phyloP scores from a whole-genome alignment of 2,888 invertebrate species.

The Xanthia togata region DNA sequence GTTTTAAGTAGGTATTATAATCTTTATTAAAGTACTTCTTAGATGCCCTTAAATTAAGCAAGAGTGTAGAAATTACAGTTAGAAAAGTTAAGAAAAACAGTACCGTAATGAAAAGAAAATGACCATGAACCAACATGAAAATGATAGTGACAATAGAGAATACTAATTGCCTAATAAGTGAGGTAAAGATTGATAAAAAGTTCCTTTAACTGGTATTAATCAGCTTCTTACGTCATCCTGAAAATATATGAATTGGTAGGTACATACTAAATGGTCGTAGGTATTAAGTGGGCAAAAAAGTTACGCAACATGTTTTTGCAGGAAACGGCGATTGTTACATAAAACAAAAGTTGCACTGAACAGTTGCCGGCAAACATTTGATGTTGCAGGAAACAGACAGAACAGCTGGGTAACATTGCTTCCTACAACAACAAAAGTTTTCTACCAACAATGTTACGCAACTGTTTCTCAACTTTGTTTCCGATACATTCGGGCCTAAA shows the following conservation, averaged over 20 bases:
- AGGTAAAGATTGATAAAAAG: slow-evolving; percentile 1
- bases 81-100: background rate
- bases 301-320: background rate
- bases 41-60: background rate
- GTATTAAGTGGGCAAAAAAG: background rate
- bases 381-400: background rate
- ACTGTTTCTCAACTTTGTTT: slow-evolving; percentile 8
- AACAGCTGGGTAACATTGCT: too few species aligned
- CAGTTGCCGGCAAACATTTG: background rate
- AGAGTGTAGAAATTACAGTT: background rate
- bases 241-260: background rate
- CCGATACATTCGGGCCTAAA: background rate
- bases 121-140: background rate
- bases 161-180: slow-evolving; percentile 6
- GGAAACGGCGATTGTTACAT: background rate
- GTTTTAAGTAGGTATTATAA: background rate
- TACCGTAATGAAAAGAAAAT: slow-evolving; percentile 3
- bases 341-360: background rate
- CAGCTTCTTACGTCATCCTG: background rate
- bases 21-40: background rate
- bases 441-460: background rate
- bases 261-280: background rate
- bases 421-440: too few species aligned
- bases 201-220: background rate
- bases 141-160: slow-evolving; percentile 1